Evolutionary conservation across 2,113 vertebrate species (phyloP).

Genomic region (Amazona guildingii): DNA sequence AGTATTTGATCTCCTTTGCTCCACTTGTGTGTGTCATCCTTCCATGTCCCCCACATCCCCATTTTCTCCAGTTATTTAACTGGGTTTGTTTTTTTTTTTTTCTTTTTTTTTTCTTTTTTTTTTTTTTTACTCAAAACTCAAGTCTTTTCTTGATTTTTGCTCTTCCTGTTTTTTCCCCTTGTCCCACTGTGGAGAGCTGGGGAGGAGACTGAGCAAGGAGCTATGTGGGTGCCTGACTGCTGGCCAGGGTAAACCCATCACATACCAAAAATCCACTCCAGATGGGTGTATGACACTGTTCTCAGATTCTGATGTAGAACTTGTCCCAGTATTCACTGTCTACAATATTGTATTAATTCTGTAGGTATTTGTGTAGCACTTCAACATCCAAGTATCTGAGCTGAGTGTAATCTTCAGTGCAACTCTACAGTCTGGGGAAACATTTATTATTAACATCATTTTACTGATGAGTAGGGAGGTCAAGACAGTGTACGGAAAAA

Average conservation of each 20-base stretch:
- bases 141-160: background rate
- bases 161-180: background rate
- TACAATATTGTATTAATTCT: background rate
- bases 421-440: background rate
- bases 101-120: background rate
- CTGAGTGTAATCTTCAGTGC: background rate
- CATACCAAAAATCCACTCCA: background rate
- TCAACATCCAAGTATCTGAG: background rate
- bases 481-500: background rate
- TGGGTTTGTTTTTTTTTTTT: accelerated
- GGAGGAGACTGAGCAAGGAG: background rate
- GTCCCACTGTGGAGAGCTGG: background rate
- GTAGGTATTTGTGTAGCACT: background rate
- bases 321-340: background rate
- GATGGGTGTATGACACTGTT: background rate
- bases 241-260: background rate
- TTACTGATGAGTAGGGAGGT: background rate
- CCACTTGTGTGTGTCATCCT: background rate
- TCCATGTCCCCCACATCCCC: accelerated
- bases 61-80: background rate
- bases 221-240: background rate
- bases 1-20: background rate
- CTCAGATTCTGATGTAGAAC: background rate
- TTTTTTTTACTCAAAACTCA: background rate
- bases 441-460: background rate